Base-by-base conservation (phyloP, 2,797 vertebrate genomes). In the Nyctibius grandis region DNA sequence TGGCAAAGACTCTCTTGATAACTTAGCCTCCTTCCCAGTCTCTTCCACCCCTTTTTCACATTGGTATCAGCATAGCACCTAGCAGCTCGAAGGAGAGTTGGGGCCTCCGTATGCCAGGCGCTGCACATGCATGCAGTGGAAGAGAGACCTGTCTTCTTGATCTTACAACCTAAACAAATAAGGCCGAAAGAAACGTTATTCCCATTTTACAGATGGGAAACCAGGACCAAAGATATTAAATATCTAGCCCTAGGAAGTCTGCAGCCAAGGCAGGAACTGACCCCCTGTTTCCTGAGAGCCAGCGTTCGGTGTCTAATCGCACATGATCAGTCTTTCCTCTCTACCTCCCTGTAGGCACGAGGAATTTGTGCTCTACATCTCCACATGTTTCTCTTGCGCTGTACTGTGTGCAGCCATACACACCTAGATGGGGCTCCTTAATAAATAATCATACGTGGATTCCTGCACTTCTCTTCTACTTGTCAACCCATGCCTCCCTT, bases 301-400 rank as follows among this genome's bases (percentile, higher is more conserved):
- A 68, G 61, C 15, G 6, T 65, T 91, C 0, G 2, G 60, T 83
- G 89, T 90, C 96, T 96, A 96, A 97, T 96, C 95, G 0, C 95
- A 95, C 96, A 96, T 73, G 87, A 96, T 96, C 95, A 93, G 91
- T 95, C 92, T 97, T 96, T 97, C 95, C 95, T 95, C 91, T 89
- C 77, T 83, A 88, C 94, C 95, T 97, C 95, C 96, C 96, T 88
- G 89, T 89, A 97, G 95, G 94, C 95, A 96, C 0, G 1, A 96
- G 87, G 75, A 96, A 97, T 95, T 96, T 73, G 18, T 89, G 56
- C 81, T 96, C 90, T 68, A 85, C 61, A 51, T 91, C 78, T 93
- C 96, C 93, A 92, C 90, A 91, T 91, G 83, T 96, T 93, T 85
- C 94, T 91, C 70, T 83, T 89, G 72, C 2, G 2, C 77, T 67